phyloP scores from a whole-genome alignment of 2,888 invertebrate species.

The Sinohyriopsis cumingii region DNA sequence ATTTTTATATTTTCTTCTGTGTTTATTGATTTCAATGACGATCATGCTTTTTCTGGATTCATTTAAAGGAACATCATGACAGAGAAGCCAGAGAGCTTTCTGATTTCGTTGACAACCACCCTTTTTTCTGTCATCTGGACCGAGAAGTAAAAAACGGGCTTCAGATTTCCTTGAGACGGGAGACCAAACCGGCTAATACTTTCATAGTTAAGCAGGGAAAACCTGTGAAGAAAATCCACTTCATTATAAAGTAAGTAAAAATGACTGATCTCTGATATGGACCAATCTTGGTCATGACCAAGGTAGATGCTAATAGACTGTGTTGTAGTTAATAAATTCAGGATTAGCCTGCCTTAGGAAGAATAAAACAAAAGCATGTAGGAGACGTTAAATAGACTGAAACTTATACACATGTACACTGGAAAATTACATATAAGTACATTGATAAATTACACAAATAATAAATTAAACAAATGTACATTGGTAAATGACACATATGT shows the following conservation, averaged over 20 bases:
- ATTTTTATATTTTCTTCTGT: not conserved
- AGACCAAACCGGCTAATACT: conserved; percentile 40
- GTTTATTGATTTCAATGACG: not conserved
- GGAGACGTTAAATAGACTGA: too few species aligned
- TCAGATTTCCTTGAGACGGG: conserved; percentile 50
- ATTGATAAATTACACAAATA: too few species aligned
- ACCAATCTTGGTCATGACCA: too few species aligned
- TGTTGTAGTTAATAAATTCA: too few species aligned
- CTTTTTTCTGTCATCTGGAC: conserved; percentile 51
- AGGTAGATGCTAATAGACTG: too few species aligned
- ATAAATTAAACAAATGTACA: too few species aligned
- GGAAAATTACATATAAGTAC: too few species aligned
- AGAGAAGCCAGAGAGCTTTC: conserved; percentile 20
- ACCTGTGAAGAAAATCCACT: conserved; percentile 45
- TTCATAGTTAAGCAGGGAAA: conserved; percentile 55
- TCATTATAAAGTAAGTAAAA: conserved; percentile 46
- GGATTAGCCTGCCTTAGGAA: too few species aligned
- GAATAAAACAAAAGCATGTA: too few species aligned
- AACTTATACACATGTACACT: too few species aligned
- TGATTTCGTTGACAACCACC: conserved; percentile 50
- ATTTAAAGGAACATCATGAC: conserved; percentile 26
- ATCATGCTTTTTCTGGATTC: not conserved
- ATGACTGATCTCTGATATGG: too few species aligned
- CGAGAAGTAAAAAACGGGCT: conserved; percentile 45
- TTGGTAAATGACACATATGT: too few species aligned